A percentile compares a stretch with the other conserved stretches of the same genome.
These are phyloP conservation scores for Nebria ingens DNA, from an alignment of 1,140 invertebrate genomes.

Conservation along the genomic window DNA sequence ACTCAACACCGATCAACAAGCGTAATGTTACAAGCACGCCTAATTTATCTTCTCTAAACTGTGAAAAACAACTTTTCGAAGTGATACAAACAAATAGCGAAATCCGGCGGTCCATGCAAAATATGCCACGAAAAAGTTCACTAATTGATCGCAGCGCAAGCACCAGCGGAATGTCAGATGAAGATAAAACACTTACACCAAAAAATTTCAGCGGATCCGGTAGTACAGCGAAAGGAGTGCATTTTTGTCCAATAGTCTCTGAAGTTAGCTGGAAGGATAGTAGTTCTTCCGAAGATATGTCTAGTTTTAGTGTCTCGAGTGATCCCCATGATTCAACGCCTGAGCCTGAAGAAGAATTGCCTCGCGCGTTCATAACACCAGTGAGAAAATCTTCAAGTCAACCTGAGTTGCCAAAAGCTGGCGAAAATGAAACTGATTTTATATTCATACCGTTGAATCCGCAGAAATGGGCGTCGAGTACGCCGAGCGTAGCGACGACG, in stretches of 20 bases:
- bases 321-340: neutral
- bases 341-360: neutral
- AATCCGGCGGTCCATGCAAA: constrained; percentile 42
- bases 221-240: constrained; percentile 39
- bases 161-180: constrained; percentile 26
- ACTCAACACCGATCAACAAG: constrained; percentile 33
- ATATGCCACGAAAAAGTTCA: constrained; percentile 35
- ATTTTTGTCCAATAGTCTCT: constrained; percentile 59
- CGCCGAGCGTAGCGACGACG: neutral
- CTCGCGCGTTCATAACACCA: neutral
- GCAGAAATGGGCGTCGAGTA: neutral
- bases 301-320: constrained; percentile 19
- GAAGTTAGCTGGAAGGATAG: constrained; percentile 58
- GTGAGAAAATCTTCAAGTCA: neutral
- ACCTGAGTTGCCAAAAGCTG: neutral
- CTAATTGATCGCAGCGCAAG: constrained; percentile 26
- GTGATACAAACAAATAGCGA: constrained; percentile 35
- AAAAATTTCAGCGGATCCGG: constrained; percentile 38
- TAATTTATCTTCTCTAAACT: constrained; percentile 41
- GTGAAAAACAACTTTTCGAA: constrained; percentile 24
- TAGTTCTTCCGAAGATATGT: constrained; percentile 25
- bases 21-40: constrained; percentile 49
- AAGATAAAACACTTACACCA: constrained; percentile 36
- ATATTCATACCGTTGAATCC: constrained; percentile 1
- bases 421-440: neutral